These are phyloP conservation scores for Agriopis leucophaearia DNA, from an alignment of 2,888 invertebrate species.

Conservation along the genomic window DNA sequence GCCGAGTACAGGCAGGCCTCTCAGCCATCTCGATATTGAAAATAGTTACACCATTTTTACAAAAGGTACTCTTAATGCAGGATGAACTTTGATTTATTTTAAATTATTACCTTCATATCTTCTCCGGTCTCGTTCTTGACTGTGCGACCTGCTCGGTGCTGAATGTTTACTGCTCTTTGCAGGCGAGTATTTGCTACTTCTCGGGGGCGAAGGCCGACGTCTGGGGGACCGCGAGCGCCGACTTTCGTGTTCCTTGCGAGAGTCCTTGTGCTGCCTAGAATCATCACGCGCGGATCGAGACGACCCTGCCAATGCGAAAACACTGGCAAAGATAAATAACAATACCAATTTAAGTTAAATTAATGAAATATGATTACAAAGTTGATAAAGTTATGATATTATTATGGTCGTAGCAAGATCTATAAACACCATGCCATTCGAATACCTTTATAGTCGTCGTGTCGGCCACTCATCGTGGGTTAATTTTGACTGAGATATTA, in stretches of 20 bases:
- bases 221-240: slow-evolving; percentile 65
- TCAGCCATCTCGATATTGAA: too few species aligned
- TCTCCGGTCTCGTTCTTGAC: slow-evolving; percentile 55
- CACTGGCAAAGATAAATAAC: slow-evolving; percentile 90
- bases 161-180: slow-evolving; percentile 44
- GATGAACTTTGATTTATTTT: too few species aligned
- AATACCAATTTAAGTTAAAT: slow-evolving; percentile 67
- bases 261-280: slow-evolving; percentile 71
- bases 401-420: slow-evolving; percentile 17
- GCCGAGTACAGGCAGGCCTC: neutral
- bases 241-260: slow-evolving; percentile 46
- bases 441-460: slow-evolving; percentile 55
- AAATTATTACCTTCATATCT: slow-evolving; percentile 44
- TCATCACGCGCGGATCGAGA: slow-evolving; percentile 86
- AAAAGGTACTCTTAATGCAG: too few species aligned
- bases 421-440: slow-evolving; percentile 42
- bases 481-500: slow-evolving; percentile 6
- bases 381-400: slow-evolving; percentile 25
- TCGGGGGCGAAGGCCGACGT: slow-evolving; percentile 56
- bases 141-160: slow-evolving; percentile 49
- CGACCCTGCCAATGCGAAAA: slow-evolving; percentile 92
- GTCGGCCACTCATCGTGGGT: slow-evolving; percentile 51
- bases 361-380: slow-evolving; percentile 29
- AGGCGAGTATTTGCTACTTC: slow-evolving; percentile 41
- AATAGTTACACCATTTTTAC: too few species aligned